Evolutionary conservation across 2,888 invertebrate species (phyloP), one percentile per base, ranked within the genome.

Genomic region (Cremastobaeus sp.): DNA sequence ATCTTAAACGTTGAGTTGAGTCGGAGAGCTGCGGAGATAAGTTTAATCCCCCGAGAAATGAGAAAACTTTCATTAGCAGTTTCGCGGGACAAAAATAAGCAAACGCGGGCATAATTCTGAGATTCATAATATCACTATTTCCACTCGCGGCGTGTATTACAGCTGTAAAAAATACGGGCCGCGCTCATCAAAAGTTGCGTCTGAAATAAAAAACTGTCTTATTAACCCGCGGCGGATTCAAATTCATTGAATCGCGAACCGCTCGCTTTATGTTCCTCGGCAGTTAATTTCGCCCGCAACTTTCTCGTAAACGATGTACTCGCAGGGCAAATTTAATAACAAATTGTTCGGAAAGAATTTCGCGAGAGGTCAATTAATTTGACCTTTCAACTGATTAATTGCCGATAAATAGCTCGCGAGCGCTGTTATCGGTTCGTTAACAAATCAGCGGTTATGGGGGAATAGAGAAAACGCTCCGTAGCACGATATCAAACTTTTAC

Each of bases 41-140:
- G 69, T 70, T 70, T 70, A 74, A 74, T 74, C 74, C 70, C 74
- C 21, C 34, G 74, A 74, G 74, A 74, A 70, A 74, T 65, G 74
- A 70, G 74, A 45, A 66, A 74, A 74, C 74, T 74, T 70, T 70
- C 70, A 68, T 73, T 57, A 70, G 70, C 74, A 62, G 65, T 57
- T 57, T 35, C 62, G 65, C 47, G 59, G 34, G 66, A 66, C 70
- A 74, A 70, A 74, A 74, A 74, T 62, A 55, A 55, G 70, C 62
- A 70, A 60, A 60, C 55, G 50, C 50, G 65, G 60, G 59, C 59
- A 68, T 74, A 28, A 55, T 69, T 72, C 60, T 48, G 52, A 47
- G 66, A 54, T 37, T 66, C 62, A 15, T 52, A 68, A 68, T 68
- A 68, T 68, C 57, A 21, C 45, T 54, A 48, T 66, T 60, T 30